Evolutionary conservation across 1,140 invertebrate species (phyloP).

Genomic region (Neelides sp.): DNA sequence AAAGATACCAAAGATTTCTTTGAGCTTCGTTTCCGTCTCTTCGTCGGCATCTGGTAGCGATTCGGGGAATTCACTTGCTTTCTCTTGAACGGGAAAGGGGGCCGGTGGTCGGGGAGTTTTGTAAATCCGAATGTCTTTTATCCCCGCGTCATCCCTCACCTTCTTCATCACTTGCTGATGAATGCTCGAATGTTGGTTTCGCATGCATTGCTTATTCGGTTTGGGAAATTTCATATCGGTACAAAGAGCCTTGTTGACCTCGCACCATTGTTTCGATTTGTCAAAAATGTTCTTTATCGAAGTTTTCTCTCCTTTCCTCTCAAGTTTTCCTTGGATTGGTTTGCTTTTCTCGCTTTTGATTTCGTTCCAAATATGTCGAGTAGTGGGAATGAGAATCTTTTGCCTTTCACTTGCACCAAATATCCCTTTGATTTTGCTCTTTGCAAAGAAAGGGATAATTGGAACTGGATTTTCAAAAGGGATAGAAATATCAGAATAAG

Average conservation of each 20-base stretch:
- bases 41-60: too few species aligned
- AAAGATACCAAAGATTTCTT: too few species aligned
- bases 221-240: conserved; percentile 23
- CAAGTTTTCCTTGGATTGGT: neutral
- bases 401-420: conserved; percentile 15
- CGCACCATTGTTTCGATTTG: conserved; percentile 22
- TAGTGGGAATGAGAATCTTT: conserved; percentile 1
- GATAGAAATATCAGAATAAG: neutral
- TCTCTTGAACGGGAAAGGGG: too few species aligned
- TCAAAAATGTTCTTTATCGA: conserved; percentile 3
- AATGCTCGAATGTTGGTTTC: conserved; percentile 11
- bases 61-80: too few species aligned
- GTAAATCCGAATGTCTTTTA: too few species aligned
- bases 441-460: conserved; percentile 5
- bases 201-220: conserved; percentile 11
- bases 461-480: conserved; percentile 6
- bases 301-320: neutral
- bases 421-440: conserved; percentile 6
- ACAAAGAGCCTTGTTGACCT: conserved; percentile 18
- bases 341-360: neutral
- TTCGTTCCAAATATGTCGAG: conserved; percentile 10
- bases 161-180: neutral
- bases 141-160: neutral
- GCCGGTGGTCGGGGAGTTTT: too few species aligned
- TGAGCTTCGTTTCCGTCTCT: too few species aligned